Percentiles rank a stretch among this genome's conserved stretches.
Evolutionary conservation across 1,140 invertebrate genomes (phyloP).

Genomic region (Teleopsis dalmanni): DNA sequence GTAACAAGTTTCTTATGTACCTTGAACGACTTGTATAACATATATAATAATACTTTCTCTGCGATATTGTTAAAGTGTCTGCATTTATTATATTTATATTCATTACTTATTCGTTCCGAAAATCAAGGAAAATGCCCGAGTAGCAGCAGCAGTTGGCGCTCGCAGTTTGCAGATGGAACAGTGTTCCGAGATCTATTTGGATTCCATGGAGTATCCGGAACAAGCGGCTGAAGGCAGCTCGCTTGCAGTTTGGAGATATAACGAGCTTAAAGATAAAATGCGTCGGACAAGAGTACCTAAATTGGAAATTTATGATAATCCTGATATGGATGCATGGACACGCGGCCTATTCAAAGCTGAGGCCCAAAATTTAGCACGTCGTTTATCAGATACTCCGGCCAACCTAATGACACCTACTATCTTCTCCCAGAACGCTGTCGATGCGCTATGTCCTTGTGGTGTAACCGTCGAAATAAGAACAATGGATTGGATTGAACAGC

Average conservation of each 20-base stretch:
- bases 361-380: conserved; percentile 76
- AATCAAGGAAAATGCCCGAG: conserved; percentile 46
- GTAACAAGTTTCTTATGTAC: no score
- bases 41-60: no score
- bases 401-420: conserved; percentile 81
- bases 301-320: conserved; percentile 46
- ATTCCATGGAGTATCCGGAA: conserved; percentile 64
- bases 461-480: conserved; percentile 62
- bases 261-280: conserved; percentile 54
- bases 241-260: conserved; percentile 57
- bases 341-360: conserved; percentile 64
- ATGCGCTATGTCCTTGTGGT: conserved; percentile 48
- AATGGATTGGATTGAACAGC: conserved; percentile 42
- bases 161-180: conserved; percentile 51
- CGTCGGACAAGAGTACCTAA: conserved; percentile 48
- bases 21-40: no score
- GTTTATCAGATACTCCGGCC: conserved; percentile 71
- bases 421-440: conserved; percentile 59
- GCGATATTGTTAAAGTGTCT: no score
- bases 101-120: no score
- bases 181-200: conserved; percentile 55
- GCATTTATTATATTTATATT: no score
- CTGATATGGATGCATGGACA: conserved; percentile 57
- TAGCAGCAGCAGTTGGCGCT: conserved; percentile 51
- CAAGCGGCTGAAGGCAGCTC: conserved; percentile 65